Conservation (phyloP, 2,888 invertebrate genomes). For the Falcaria lacertinaria region DNA sequence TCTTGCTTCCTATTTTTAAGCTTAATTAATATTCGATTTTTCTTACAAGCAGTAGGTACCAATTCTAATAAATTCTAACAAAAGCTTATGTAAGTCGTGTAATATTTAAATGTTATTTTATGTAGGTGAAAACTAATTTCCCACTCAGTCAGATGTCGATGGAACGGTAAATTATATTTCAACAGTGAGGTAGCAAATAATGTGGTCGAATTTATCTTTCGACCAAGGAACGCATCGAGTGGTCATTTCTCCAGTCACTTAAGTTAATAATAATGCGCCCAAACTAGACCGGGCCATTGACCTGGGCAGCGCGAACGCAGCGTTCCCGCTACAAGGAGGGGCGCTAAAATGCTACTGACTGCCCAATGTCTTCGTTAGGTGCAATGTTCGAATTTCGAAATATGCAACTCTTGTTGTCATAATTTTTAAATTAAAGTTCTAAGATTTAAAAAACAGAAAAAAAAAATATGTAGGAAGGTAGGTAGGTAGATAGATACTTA, state of each 20-base stretch:
- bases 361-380: not conserved
- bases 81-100: no score
- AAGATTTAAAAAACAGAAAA: no score
- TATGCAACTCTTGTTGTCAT: no score
- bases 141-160: conserved; percentile 1
- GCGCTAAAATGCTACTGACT: conserved; percentile 57
- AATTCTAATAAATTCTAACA: conserved; percentile 16
- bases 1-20: not conserved
- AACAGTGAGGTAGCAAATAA: conserved; percentile 15
- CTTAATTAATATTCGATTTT: no score
- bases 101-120: no score
- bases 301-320: conserved; percentile 64
- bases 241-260: conserved; percentile 49
- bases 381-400: no score
- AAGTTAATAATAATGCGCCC: conserved; percentile 77
- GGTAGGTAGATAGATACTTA: no score
- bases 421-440: no score
- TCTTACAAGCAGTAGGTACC: no score
- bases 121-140: no score
- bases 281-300: conserved; percentile 78
- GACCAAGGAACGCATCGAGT: conserved; percentile 30
- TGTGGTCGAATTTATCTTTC: conserved; percentile 22
- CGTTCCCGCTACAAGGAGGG: conserved; percentile 48
- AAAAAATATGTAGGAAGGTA: no score
- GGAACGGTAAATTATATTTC: conserved; percentile 12